Evolutionary conservation across 2,797 vertebrate species (phyloP).

Genomic region (Bradypodion pumilum): DNA sequence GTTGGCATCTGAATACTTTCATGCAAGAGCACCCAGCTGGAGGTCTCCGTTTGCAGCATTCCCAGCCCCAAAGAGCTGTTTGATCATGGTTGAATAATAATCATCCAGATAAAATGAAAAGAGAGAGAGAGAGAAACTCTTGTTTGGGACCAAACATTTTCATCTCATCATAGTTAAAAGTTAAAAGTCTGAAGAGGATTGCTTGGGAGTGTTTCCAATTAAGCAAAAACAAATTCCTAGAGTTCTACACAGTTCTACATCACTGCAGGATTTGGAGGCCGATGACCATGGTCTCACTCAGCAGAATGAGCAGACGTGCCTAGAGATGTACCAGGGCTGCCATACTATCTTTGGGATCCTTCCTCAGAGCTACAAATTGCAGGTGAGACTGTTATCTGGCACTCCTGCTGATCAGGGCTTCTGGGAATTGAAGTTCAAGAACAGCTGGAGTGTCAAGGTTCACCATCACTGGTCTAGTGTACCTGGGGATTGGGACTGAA

Average conservation of each 20-base stretch:
- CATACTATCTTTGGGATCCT: background rate
- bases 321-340: too few relatives aligned
- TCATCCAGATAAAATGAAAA: background rate
- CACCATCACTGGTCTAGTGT: too few relatives aligned
- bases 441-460: too few relatives aligned
- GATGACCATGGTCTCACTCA: background rate
- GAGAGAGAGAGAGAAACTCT: background rate
- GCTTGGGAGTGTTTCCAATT: background rate
- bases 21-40: background rate
- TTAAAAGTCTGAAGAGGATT: background rate
- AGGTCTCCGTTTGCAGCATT: background rate
- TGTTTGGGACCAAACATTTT: background rate
- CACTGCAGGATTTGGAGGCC: background rate
- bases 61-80: background rate
- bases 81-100: background rate
- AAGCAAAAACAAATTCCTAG: background rate
- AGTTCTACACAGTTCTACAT: background rate
- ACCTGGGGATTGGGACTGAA: too few relatives aligned
- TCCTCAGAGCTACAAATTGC: too few relatives aligned
- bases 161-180: constrained; percentile 1
- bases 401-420: background rate
- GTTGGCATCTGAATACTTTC: constrained; percentile 11
- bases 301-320: background rate
- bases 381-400: too few relatives aligned
- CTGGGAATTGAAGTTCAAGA: too few relatives aligned